Conservation (phyloP, 2,797 vertebrate species). For the Pogonophryne albipinna region DNA sequence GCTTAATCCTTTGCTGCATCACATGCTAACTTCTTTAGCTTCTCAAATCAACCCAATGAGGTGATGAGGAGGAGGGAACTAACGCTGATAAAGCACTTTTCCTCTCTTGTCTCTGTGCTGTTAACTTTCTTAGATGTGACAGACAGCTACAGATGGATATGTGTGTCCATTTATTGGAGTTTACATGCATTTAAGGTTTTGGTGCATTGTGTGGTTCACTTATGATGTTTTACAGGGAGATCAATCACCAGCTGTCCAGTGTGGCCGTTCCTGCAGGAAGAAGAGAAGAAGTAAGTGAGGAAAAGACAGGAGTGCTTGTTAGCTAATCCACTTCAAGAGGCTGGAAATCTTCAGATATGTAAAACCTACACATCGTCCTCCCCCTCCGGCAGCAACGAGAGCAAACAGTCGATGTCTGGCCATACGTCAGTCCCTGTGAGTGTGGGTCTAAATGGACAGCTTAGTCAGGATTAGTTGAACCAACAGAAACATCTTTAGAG, state of each 20-base stretch:
- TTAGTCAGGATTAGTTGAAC: slow-evolving; percentile 80
- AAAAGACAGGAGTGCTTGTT: slow-evolving; percentile 56
- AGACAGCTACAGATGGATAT: slow-evolving; percentile 79
- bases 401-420: slow-evolving; percentile 55
- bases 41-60: background rate
- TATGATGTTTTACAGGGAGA: slow-evolving; percentile 36
- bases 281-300: slow-evolving; percentile 23
- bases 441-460: slow-evolving; percentile 77
- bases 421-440: slow-evolving; percentile 43
- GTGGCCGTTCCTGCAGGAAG: slow-evolving; percentile 38
- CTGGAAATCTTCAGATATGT: slow-evolving; percentile 19
- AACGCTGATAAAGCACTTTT: slow-evolving; percentile 3
- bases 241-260: slow-evolving; percentile 65
- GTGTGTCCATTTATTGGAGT: slow-evolving; percentile 25
- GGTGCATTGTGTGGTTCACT: slow-evolving; percentile 43
- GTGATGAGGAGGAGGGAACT: background rate
- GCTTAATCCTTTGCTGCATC: background rate
- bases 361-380: slow-evolving; percentile 4
- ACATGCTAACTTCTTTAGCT: background rate
- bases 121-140: slow-evolving; percentile 79
- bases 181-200: slow-evolving; percentile 36
- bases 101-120: slow-evolving; percentile 67
- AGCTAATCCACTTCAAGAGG: slow-evolving; percentile 59
- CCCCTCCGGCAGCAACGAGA: slow-evolving; percentile 28
- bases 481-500: slow-evolving; percentile 73